Base-by-base conservation (phyloP, 2,113 vertebrate species). In the Larimichthys polyactis region DNA sequence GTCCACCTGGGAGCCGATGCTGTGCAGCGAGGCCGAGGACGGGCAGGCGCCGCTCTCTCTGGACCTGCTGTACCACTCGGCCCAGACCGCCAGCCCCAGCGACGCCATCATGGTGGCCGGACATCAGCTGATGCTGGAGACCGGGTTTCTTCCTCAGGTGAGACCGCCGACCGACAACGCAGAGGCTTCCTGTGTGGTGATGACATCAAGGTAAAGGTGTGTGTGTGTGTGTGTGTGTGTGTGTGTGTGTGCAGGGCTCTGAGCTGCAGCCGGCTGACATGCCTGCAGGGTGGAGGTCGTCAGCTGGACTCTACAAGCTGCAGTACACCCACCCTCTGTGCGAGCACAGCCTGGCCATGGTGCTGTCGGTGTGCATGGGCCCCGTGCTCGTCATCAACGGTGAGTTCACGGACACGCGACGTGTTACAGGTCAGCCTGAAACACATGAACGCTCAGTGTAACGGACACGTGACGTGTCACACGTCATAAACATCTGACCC, bases 41-140 rank as follows among this genome's bases (percentile, higher is more conserved):
- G 97, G 97, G 11, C 93, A 95, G 83, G 95, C 96, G 29, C 98
- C 98, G 0, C 96, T 96, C 27, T 96, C 97, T 0, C 88, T 99
- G 66, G 96, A 97, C 92, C 88, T 93, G 22, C 95, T 99, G 16
- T 96, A 96, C 75, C 94, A 96, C 72, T 86, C 93, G 4, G 96
- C 96, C 1, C 86, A 81, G 59, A 94, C 94, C 68, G 66, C 70
- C 19, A 91, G 82, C 43, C 91, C 96, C 81, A 91, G 68, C 0
- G 98, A 99, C 83, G 96, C 97, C 85, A 81, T 99, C 78, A 85
- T 97, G 0, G 96, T 97, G 71, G 91, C 95, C 0, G 77, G 93
- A 0, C 95, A 99, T 78, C 96, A 97, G 44, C 95, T 99, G 62
- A 98, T 99, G 97, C 86, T 98, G 71, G 98, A 99, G 87, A 96